A percentile compares a stretch with the other conserved stretches of the same genome.
Evolutionary conservation across 2,113 vertebrate species (phyloP).

Genomic region (Cichladusa arquata): DNA sequence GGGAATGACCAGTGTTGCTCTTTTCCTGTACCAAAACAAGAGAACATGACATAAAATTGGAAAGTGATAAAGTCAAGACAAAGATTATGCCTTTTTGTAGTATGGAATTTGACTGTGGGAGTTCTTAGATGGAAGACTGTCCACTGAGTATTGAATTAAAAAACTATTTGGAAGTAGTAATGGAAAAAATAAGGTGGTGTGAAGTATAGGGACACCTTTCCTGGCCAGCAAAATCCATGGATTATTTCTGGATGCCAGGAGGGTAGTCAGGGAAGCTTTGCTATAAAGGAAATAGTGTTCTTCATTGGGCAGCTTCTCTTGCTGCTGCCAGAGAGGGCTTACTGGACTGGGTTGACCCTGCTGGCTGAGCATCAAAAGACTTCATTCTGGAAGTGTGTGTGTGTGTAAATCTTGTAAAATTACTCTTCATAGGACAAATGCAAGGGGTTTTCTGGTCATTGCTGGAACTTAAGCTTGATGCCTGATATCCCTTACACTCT

Average conservation of each 20-base stretch:
- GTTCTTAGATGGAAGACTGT: neutral
- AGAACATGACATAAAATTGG: neutral
- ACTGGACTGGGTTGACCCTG: neutral
- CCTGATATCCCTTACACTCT: neutral
- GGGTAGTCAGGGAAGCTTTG: neutral
- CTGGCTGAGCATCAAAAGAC: neutral
- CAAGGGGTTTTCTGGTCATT: neutral
- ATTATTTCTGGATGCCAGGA: neutral
- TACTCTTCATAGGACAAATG: neutral
- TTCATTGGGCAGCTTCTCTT: neutral
- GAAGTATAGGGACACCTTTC: neutral
- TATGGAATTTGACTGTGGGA: neutral
- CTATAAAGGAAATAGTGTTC: neutral
- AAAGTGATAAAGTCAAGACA: neutral
- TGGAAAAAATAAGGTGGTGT: neutral
- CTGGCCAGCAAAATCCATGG: neutral
- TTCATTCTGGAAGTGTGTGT: neutral
- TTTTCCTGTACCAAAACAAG: neutral
- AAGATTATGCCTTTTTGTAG: neutral
- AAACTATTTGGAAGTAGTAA: neutral
- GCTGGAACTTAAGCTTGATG: accelerated
- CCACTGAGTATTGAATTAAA: neutral
- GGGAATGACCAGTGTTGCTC: neutral
- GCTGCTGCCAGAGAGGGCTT: neutral
- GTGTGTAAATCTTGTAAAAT: neutral